Percentiles rank a stretch among this genome's conserved stretches.
Conservation (phyloP, 2,888 invertebrate species). For the Hydroisotoma schaefferi region DNA sequence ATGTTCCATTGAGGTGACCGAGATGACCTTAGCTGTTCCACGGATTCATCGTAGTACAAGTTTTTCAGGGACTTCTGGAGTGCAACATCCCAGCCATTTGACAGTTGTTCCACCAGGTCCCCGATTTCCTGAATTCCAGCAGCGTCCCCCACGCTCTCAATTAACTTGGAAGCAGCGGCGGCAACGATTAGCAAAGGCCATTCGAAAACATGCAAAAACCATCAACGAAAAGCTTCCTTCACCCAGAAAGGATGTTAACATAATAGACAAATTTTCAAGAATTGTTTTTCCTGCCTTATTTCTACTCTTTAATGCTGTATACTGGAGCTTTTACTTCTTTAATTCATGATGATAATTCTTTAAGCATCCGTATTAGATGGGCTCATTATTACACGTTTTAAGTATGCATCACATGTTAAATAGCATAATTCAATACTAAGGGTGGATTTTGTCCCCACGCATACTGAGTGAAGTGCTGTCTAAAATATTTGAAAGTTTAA, state of each 20-base stretch:
- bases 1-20: slow-evolving; percentile 34
- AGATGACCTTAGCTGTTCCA: slow-evolving; percentile 22
- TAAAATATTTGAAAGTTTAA: too few species aligned
- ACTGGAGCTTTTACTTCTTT: slow-evolving; percentile 56
- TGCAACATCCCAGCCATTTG: slow-evolving; percentile 32
- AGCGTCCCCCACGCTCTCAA: slow-evolving; percentile 26
- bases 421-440: too few species aligned
- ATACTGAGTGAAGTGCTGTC: too few species aligned
- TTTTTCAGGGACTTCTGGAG: slow-evolving; percentile 44
- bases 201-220: slow-evolving; percentile 47
- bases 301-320: slow-evolving; percentile 58
- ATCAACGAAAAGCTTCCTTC: slow-evolving; percentile 48
- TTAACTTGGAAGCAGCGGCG: slow-evolving; percentile 49
- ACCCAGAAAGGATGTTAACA: slow-evolving; percentile 57
- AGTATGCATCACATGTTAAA: too few species aligned
- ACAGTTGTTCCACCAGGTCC: slow-evolving; percentile 32
- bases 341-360: slow-evolving; percentile 28
- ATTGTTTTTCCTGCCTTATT: slow-evolving; percentile 59
- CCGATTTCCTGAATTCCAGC: slow-evolving; percentile 18
- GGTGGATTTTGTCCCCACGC: too few species aligned
- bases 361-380: too few species aligned
- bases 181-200: slow-evolving; percentile 41
- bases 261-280: slow-evolving; percentile 59
- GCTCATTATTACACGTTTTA: too few species aligned
- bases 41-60: slow-evolving; percentile 46